Percentiles rank a stretch among this genome's conserved stretches.
Evolutionary conservation across 30 jellyfish, hydroid and myxozoan genomes (phyloP).

Genomic region (Nemopilema nomurai): DNA sequence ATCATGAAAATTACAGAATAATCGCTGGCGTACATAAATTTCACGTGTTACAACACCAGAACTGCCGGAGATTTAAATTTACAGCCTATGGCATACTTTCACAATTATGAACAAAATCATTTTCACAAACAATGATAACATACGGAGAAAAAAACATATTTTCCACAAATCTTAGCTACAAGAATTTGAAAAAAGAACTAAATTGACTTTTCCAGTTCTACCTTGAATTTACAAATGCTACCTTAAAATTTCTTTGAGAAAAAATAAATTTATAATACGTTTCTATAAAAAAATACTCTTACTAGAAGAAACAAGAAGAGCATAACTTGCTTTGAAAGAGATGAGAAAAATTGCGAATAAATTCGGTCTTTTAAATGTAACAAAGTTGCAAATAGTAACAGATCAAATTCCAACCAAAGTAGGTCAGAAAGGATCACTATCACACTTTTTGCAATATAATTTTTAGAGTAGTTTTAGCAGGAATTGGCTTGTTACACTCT

Average conservation of each 20-base stretch:
- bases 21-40: background rate
- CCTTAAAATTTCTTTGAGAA: background rate
- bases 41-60: background rate
- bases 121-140: background rate
- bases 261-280: background rate
- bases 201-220: too few species aligned
- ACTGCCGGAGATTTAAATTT: background rate
- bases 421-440: too few species aligned
- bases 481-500: conserved; percentile 24
- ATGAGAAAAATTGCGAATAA: too few species aligned
- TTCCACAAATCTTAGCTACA: background rate
- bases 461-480: background rate
- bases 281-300: background rate
- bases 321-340: background rate
- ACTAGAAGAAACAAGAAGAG: background rate
- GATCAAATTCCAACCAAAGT: background rate
- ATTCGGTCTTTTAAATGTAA: too few species aligned
- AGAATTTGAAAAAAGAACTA: background rate
- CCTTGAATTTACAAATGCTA: background rate
- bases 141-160: background rate
- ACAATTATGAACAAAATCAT: background rate
- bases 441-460: too few species aligned
- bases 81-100: background rate
- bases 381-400: too few species aligned
- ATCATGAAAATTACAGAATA: background rate